Evolutionary conservation across 2,888 invertebrate genomes (phyloP).

Genomic region (Oligia fasciuncula): DNA sequence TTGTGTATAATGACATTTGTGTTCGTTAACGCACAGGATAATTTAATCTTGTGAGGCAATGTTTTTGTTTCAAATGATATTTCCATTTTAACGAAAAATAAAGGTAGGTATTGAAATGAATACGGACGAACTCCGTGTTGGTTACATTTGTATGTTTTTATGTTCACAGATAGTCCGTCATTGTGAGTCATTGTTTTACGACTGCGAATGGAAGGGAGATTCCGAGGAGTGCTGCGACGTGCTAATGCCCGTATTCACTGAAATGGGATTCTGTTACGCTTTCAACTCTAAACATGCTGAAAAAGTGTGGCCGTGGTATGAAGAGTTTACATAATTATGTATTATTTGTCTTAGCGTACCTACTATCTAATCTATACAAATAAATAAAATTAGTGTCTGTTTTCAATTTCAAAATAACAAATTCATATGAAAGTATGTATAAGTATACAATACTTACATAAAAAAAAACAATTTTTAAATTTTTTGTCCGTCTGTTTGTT

Average conservation of each 20-base stretch:
- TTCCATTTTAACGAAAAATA: too few relatives aligned
- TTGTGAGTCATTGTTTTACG: constrained; percentile 91
- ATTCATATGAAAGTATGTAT: too few relatives aligned
- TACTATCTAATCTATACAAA: too few relatives aligned
- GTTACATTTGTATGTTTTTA: constrained; percentile 3
- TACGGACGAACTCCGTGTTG: constrained; percentile 3
- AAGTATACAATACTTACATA: too few relatives aligned
- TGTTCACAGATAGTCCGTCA: constrained; percentile 88
- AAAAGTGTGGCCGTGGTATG: constrained; percentile 88
- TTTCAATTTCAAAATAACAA: too few relatives aligned
- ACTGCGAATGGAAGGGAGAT: constrained; percentile 93
- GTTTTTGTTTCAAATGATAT: neutral
- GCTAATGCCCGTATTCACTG: constrained; percentile 93
- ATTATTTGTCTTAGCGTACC: neutral
- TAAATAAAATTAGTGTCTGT: neutral
- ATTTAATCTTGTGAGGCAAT: neutral
- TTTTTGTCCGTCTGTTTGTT: neutral
- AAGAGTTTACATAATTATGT: neutral
- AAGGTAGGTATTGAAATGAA: neutral
- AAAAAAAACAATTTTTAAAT: neutral
- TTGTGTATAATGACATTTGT: neutral
- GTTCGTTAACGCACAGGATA: neutral
- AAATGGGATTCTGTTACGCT: constrained; percentile 93
- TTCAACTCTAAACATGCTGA: constrained; percentile 92
- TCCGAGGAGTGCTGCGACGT: constrained; percentile 91